phyloP scores from a whole-genome alignment of 2,113 vertebrate species.

The Peucedramus taeniatus region DNA sequence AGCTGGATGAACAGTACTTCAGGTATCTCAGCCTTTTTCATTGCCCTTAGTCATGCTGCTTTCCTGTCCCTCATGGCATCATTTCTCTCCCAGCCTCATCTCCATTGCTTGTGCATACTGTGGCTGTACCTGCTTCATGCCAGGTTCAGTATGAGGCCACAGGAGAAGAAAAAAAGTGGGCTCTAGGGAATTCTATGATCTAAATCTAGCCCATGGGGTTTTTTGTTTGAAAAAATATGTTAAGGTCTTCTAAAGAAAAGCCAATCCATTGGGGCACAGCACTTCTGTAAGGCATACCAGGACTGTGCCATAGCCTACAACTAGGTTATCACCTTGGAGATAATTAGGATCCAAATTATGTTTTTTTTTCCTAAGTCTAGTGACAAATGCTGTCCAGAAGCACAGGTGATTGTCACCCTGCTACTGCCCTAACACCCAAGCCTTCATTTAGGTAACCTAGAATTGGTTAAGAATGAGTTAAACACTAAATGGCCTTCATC shows the following conservation, averaged over 20 bases:
- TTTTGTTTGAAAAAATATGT: not conserved
- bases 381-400: not conserved
- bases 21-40: not conserved
- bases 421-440: not conserved
- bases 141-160: not conserved
- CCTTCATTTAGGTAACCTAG: not conserved
- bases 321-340: not conserved
- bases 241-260: not conserved
- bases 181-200: not conserved
- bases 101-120: rapidly evolving
- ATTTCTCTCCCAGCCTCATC: not conserved
- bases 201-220: not conserved
- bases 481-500: not conserved
- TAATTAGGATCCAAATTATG: not conserved
- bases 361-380: not conserved
- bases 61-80: not conserved
- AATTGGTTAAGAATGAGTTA: not conserved
- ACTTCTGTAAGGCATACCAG: not conserved
- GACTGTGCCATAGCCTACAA: not conserved
- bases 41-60: not conserved
- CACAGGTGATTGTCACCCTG: not conserved
- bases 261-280: not conserved
- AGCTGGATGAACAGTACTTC: not conserved
- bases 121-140: not conserved
- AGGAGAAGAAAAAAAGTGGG: not conserved